Conservation (phyloP, 2,113 vertebrate species). For the Neopipo cinnamomea region DNA sequence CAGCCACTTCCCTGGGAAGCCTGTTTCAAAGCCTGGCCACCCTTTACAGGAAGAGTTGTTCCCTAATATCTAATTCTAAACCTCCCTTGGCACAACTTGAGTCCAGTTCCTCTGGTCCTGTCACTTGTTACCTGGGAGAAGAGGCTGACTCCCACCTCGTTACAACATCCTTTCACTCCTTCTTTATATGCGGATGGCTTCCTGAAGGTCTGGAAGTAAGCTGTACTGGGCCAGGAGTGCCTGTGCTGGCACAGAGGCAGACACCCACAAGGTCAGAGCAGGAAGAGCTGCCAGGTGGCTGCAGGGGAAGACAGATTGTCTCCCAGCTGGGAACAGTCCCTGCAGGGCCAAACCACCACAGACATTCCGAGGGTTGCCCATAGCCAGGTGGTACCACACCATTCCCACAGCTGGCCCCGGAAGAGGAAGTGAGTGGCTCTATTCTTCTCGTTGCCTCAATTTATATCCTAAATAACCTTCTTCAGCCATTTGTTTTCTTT, state of each 20-base stretch:
- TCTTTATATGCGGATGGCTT: neutral
- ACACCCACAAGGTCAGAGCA: neutral
- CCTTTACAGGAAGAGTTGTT: neutral
- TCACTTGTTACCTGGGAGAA: neutral
- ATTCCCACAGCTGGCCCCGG: rapidly evolving
- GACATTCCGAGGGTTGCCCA: rapidly evolving
- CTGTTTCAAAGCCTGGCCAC: neutral
- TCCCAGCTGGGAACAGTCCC: neutral
- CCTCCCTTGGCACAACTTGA: neutral
- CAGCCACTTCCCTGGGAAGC: neutral
- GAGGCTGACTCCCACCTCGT: neutral
- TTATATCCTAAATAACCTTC: neutral
- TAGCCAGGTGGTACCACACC: rapidly evolving
- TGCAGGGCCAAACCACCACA: neutral
- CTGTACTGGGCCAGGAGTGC: neutral
- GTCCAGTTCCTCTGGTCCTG: neutral
- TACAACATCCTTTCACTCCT: neutral
- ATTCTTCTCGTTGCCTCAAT: neutral
- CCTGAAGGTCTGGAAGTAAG: neutral
- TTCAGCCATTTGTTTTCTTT: neutral
- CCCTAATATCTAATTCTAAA: neutral
- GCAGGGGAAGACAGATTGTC: neutral
- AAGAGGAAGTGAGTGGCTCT: rapidly evolving
- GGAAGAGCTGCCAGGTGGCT: neutral
- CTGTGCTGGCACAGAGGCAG: rapidly evolving